Evolutionary conservation across 2,797 vertebrate species (phyloP).

Genomic region (Danio choprae): DNA sequence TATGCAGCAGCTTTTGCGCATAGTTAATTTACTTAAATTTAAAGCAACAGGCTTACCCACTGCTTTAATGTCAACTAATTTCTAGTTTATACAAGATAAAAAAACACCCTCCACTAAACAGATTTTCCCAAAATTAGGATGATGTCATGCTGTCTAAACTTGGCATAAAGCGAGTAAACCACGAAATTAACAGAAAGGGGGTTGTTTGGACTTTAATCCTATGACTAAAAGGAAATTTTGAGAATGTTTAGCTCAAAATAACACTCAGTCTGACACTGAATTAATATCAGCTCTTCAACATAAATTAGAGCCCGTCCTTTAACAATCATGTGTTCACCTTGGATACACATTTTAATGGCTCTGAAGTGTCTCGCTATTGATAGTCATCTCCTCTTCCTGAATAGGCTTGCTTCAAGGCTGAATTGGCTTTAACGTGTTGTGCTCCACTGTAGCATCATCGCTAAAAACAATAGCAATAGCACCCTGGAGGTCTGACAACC

Average conservation of each 20-base stretch:
- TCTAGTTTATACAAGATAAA: no score
- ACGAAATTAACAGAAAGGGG: no score
- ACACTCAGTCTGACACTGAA: background rate
- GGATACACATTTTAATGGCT: constrained; percentile 17
- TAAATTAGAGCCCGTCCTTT: background rate
- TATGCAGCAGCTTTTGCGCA: no score
- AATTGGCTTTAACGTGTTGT: constrained; percentile 13
- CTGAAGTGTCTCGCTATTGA: constrained; percentile 9
- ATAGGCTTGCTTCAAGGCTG: constrained; percentile 17
- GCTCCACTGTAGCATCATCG: constrained; percentile 23
- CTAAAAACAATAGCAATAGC: constrained; percentile 47
- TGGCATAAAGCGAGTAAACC: no score
- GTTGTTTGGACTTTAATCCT: no score
- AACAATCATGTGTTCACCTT: background rate
- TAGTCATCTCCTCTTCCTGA: constrained; percentile 7
- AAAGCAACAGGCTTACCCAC: no score
- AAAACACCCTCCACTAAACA: no score
- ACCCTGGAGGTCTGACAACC: constrained; percentile 8
- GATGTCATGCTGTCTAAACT: no score
- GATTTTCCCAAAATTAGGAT: no score
- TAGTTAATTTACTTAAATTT: no score
- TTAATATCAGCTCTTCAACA: background rate
- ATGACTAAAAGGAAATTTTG: background rate
- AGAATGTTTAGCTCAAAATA: background rate
- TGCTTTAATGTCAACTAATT: no score